Percentiles rank a stretch among this genome's conserved stretches.
Conservation (phyloP, 2,888 invertebrate genomes). For the Latrodectus elegans region DNA sequence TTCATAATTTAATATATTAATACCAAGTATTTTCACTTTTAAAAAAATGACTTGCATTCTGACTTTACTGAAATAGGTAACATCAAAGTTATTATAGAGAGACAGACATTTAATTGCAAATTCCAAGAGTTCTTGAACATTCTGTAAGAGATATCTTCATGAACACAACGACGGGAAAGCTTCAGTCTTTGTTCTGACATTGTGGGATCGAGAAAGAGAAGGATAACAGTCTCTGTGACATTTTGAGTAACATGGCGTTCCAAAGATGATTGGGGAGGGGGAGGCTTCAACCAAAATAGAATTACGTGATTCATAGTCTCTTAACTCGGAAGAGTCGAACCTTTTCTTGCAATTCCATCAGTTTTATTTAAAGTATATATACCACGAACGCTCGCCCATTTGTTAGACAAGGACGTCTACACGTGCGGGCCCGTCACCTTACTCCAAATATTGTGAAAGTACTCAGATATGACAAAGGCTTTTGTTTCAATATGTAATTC, state of each 20-base stretch:
- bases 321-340: slow-evolving; percentile 33
- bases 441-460: background rate
- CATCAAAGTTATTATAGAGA: too few relatives aligned
- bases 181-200: too few relatives aligned
- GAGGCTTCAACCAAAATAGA: slow-evolving; percentile 31
- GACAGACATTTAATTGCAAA: too few relatives aligned
- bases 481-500: too few relatives aligned
- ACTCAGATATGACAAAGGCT: too few relatives aligned
- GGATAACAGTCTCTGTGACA: slow-evolving; percentile 12
- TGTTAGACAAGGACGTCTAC: slow-evolving; percentile 19
- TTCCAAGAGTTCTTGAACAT: too few relatives aligned
- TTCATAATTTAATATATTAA: too few relatives aligned
- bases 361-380: background rate
- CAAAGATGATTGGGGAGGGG: slow-evolving; percentile 35
- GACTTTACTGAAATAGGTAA: too few relatives aligned
- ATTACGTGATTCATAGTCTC: slow-evolving; percentile 33
- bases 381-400: slow-evolving; percentile 23
- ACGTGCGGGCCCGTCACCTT: background rate
- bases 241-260: slow-evolving; percentile 23
- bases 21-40: too few relatives aligned
- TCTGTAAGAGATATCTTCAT: too few relatives aligned
- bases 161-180: too few relatives aligned
- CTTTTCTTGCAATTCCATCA: slow-evolving; percentile 30
- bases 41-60: too few relatives aligned
- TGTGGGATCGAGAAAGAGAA: background rate